Conservation (phyloP, 2,888 invertebrate genomes). For the Caenorhabditis plicata region DNA sequence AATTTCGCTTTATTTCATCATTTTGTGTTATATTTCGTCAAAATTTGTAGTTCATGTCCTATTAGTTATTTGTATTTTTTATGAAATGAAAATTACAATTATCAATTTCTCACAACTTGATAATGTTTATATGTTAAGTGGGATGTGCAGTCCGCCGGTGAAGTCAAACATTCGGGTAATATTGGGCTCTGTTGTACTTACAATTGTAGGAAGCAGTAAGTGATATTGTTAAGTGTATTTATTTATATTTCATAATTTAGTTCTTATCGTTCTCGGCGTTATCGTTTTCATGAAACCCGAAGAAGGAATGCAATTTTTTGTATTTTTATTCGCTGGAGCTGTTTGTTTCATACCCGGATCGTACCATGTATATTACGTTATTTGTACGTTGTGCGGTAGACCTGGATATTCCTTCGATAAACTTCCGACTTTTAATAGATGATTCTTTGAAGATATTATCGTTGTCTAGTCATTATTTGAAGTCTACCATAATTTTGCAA, state of each 20-base stretch:
- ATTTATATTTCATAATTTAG: constrained; percentile 3
- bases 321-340: constrained; percentile 47
- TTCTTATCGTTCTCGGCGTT: constrained; percentile 33
- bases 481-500: too few relatives aligned
- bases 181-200: constrained; percentile 53
- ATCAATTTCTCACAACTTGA: too few relatives aligned
- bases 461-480: too few relatives aligned
- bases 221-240: too few relatives aligned
- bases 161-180: constrained; percentile 57
- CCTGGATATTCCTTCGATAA: constrained; percentile 63
- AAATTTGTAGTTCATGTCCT: too few relatives aligned
- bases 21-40: too few relatives aligned
- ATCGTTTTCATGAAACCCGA: constrained; percentile 35
- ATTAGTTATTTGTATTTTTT: too few relatives aligned
- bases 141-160: constrained; percentile 50
- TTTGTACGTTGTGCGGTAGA: constrained; percentile 58
- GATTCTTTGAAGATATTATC: too few relatives aligned
- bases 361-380: constrained; percentile 62
- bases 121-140: constrained; percentile 34
- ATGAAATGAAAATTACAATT: too few relatives aligned
- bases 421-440: constrained; percentile 59
- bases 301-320: constrained; percentile 43
- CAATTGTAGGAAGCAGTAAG: constrained; percentile 46
- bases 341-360: constrained; percentile 60
- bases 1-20: too few relatives aligned